phyloP scores from a whole-genome alignment of 1,140 invertebrate genomes.

The Holcopasites calliopsidis region DNA sequence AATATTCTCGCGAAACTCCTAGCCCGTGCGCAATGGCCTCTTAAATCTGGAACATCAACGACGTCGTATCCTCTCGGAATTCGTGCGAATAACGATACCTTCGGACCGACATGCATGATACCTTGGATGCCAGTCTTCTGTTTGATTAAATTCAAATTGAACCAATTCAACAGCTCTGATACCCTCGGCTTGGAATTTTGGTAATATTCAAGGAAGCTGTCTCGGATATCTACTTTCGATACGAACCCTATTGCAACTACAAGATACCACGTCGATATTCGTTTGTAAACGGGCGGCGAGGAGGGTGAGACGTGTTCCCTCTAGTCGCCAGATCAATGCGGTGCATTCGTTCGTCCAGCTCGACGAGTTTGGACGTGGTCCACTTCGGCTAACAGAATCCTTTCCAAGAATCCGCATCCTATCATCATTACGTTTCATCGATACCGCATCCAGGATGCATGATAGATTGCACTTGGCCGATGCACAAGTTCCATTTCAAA shows the following conservation, averaged over 20 bases:
- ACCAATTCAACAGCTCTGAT: too few species aligned
- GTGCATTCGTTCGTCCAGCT: slow-evolving; percentile 17
- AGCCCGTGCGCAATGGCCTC: neutral
- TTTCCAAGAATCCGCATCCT: neutral
- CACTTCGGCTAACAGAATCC: slow-evolving; percentile 26
- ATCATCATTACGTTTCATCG: neutral
- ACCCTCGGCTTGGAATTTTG: too few species aligned
- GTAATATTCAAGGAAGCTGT: too few species aligned
- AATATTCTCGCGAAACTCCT: neutral
- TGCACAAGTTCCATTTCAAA: neutral
- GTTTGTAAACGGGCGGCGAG: slow-evolving; percentile 20
- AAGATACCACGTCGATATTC: slow-evolving; percentile 41
- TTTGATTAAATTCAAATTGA: too few species aligned
- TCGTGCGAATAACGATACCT: neutral
- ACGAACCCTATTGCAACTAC: neutral
- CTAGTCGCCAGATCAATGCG: slow-evolving; percentile 58
- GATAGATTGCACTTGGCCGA: neutral
- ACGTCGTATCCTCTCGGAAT: neutral
- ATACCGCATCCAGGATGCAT: neutral
- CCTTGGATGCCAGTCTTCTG: too few species aligned
- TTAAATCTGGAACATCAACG: neutral
- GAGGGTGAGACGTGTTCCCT: slow-evolving; percentile 26
- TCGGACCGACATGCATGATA: neutral
- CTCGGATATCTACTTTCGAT: neutral
- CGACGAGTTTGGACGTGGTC: slow-evolving; percentile 57